phyloP scores from a whole-genome alignment of 2,797 vertebrate genomes.

The Enteromius fasciolatus region DNA sequence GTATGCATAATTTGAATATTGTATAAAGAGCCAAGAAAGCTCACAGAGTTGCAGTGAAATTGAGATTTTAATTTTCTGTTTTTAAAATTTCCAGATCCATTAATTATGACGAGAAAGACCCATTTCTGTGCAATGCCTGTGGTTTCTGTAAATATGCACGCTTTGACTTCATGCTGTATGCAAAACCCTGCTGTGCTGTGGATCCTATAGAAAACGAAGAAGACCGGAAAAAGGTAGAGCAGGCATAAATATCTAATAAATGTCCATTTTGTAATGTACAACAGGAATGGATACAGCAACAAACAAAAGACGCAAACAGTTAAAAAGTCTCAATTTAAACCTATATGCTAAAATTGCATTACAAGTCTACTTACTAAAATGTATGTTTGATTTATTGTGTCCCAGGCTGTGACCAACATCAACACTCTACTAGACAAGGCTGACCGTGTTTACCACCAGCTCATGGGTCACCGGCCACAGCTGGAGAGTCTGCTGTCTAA shows the following conservation, averaged over 20 bases:
- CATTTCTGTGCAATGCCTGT: conserved; percentile 97
- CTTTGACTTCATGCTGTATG: conserved; percentile 98
- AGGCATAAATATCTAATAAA: neutral
- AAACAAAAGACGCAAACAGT: neutral
- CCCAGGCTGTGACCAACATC: conserved; percentile 96
- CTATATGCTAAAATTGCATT: neutral
- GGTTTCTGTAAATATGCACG: conserved; percentile 99
- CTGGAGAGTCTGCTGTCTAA: conserved; percentile 95
- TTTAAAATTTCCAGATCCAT: conserved; percentile 83
- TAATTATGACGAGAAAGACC: conserved; percentile 98
- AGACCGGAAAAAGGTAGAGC: conserved; percentile 91
- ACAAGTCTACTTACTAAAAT: neutral
- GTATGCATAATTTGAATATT: conserved; percentile 62
- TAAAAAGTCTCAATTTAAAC: neutral
- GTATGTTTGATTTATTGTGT: neutral
- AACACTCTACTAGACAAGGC: conserved; percentile 98
- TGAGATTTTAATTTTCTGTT: neutral
- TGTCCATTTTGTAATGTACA: neutral
- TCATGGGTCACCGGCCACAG: conserved; percentile 97
- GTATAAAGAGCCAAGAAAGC: conserved; percentile 7
- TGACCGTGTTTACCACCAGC: conserved; percentile 96
- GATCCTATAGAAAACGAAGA: conserved; percentile 99
- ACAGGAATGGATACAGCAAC: neutral
- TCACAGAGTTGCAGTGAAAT: neutral
- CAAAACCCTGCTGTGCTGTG: conserved; percentile 96